Conservation (phyloP, 2,113 vertebrate genomes). For the Platysternon megacephalum region DNA sequence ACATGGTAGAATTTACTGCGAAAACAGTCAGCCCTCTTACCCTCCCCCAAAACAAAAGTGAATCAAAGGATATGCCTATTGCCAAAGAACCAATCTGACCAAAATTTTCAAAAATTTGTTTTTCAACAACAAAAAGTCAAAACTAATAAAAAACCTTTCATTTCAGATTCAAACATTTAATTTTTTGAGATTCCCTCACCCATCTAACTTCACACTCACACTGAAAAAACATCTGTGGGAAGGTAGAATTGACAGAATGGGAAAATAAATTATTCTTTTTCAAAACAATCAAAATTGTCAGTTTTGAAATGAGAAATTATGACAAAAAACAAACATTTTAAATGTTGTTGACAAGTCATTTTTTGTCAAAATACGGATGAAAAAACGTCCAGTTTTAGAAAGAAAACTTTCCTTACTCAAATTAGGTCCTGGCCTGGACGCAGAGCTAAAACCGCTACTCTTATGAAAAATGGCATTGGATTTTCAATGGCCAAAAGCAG, state of each 20-base stretch:
- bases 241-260: no score
- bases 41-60: not conserved
- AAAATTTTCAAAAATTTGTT: not conserved
- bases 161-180: no score
- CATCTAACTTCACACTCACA: no score
- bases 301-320: not conserved
- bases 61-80: not conserved
- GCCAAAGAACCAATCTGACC: not conserved
- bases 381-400: not conserved
- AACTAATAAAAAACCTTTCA: no score
- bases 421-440: not conserved
- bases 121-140: no score
- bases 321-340: not conserved
- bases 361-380: not conserved
- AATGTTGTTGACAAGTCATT: not conserved
- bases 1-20: not conserved
- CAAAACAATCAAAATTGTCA: not conserved
- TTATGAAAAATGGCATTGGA: conserved; percentile 2
- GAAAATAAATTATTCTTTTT: not conserved
- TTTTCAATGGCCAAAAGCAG: not conserved
- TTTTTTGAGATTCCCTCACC: no score
- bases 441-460: conserved; percentile 7
- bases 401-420: conserved; percentile 16
- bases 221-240: no score
- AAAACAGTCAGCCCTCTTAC: not conserved